Conservation (phyloP, 2,888 invertebrate species). For the Eupithecia tripunctaria region DNA sequence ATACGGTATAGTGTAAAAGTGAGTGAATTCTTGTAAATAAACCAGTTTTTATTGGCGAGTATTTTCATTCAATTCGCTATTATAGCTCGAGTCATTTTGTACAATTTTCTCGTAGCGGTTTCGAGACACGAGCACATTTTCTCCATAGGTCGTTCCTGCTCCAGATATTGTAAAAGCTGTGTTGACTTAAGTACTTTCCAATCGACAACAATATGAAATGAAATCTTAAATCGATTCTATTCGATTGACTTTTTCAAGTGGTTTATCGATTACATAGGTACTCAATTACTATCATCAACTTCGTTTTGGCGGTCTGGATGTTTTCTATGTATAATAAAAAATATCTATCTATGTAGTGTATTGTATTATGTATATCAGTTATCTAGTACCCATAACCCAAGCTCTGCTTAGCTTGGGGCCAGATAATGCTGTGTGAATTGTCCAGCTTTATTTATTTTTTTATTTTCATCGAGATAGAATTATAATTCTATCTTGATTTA, state of each 20-base stretch:
- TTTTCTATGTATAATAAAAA: no score
- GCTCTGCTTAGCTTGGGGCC: no score
- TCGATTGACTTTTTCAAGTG: background rate
- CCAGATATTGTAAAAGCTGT: conserved; percentile 29
- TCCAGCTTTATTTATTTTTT: no score
- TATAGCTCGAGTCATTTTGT: background rate
- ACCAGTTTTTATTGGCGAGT: background rate
- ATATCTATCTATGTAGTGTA: no score
- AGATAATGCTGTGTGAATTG: no score
- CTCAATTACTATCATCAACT: no score
- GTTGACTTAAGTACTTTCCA: conserved; percentile 19
- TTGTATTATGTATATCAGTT: no score
- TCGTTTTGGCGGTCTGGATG: no score
- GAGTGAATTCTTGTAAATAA: background rate
- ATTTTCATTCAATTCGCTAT: background rate
- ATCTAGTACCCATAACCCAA: no score
- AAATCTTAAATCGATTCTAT: background rate
- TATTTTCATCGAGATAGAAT: no score
- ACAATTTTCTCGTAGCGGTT: conserved; percentile 5
- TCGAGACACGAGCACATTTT: conserved; percentile 7
- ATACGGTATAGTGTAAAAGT: no score
- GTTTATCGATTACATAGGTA: background rate
- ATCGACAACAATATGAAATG: conserved; percentile 28
- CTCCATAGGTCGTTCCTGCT: conserved; percentile 11
- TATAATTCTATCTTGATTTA: no score